Conservation (phyloP, 2,797 vertebrate species). For the Pseudochaenichthys georgianus region DNA sequence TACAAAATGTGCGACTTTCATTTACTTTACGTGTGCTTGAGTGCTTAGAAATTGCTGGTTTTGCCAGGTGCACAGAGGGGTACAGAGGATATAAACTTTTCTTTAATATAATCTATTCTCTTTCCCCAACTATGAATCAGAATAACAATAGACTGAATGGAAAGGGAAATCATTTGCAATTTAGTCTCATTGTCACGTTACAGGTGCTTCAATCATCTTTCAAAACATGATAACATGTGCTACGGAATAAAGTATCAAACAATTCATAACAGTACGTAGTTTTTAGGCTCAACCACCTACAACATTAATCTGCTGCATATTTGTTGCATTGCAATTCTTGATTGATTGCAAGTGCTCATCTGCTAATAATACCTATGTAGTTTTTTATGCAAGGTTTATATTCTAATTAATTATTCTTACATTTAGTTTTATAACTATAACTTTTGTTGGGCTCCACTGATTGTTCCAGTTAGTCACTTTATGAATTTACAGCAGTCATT, state of each 20-base stretch:
- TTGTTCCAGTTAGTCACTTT: too few species aligned
- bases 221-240: neutral
- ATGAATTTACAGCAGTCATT: neutral
- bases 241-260: neutral
- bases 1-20: neutral
- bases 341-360: neutral
- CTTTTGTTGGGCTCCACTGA: too few species aligned
- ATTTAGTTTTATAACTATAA: neutral
- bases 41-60: neutral
- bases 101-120: neutral
- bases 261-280: neutral
- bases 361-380: neutral
- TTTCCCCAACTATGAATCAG: neutral
- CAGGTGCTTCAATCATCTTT: neutral
- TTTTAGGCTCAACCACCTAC: neutral
- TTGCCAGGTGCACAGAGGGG: neutral
- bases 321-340: neutral
- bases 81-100: neutral
- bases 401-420: neutral
- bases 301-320: neutral
- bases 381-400: neutral
- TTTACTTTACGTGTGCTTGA: conserved; percentile 4
- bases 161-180: conserved; percentile 1
- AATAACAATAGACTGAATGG: neutral
- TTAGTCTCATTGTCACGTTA: neutral